phyloP scores from a whole-genome alignment of 1,140 invertebrate genomes.

The Meloidogyne chitwoodi region DNA sequence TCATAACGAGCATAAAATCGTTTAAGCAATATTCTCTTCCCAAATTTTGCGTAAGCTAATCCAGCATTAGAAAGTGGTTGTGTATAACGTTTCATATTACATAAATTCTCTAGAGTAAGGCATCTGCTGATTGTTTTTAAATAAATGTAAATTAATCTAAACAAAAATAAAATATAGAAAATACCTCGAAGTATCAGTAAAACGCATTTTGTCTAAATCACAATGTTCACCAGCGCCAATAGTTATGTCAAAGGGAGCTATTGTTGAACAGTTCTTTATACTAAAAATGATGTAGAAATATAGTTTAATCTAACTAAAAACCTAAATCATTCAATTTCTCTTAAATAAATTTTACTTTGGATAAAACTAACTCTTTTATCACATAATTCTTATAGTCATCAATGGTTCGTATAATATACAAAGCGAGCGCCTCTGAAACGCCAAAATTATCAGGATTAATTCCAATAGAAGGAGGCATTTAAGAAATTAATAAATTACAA shows the following conservation, averaged over 20 bases:
- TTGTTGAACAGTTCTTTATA: neutral
- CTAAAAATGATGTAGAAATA: neutral
- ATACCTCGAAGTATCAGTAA: neutral
- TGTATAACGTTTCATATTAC: conserved; percentile 3
- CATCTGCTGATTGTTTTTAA: neutral
- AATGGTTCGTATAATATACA: conserved; percentile 12
- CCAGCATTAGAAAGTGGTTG: conserved; percentile 21
- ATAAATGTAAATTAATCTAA: conserved; percentile 1
- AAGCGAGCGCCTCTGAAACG: conserved; percentile 20
- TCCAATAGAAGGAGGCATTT: conserved; percentile 11
- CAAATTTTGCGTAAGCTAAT: conserved; percentile 25
- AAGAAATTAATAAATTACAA: too few species aligned
- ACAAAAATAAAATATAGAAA: neutral
- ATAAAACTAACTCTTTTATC: neutral
- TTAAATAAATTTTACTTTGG: too few species aligned
- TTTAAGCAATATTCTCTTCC: conserved; percentile 6
- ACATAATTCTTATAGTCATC: neutral
- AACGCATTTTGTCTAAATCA: neutral
- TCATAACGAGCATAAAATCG: neutral
- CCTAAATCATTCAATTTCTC: too few species aligned
- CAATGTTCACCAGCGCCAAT: conserved; percentile 3
- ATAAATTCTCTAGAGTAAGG: neutral
- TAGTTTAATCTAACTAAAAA: too few species aligned
- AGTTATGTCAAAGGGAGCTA: conserved; percentile 4
- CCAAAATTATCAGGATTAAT: conserved; percentile 16